phyloP scores from a whole-genome alignment of 2,113 vertebrate species.

The Mystacornis crossleyi region DNA sequence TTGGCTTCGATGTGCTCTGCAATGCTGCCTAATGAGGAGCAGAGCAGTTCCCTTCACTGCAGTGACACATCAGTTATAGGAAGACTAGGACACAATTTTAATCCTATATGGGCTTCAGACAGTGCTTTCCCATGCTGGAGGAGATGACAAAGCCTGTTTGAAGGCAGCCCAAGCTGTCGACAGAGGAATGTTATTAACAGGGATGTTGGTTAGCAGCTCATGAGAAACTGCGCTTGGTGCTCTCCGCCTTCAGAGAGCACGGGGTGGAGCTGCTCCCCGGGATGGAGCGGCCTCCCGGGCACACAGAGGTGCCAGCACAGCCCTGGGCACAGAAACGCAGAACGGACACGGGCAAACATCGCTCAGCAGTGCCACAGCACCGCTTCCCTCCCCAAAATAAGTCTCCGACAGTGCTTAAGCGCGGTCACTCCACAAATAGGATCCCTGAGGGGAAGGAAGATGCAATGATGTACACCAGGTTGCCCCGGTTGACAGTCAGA shows the following conservation, averaged over 20 bases:
- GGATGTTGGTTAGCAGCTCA: neutral
- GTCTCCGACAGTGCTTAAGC: neutral
- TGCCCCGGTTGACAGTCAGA: fast-evolving
- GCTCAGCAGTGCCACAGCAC: fast-evolving
- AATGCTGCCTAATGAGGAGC: conserved; percentile 3
- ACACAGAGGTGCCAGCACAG: neutral
- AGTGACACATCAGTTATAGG: neutral
- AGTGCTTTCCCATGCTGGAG: neutral
- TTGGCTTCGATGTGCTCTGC: neutral
- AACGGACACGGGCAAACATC: fast-evolving
- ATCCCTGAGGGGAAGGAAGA: neutral
- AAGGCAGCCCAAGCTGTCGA: neutral
- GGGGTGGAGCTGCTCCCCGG: neutral
- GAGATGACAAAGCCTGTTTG: neutral
- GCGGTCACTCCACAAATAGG: neutral
- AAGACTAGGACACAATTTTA: neutral
- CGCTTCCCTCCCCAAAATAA: neutral
- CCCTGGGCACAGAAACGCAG: neutral
- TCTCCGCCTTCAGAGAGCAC: neutral
- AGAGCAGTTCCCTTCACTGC: neutral
- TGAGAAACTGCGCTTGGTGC: neutral
- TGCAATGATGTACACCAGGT: no score
- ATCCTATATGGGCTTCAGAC: neutral
- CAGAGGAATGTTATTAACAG: neutral
- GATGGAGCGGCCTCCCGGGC: neutral